Conservation (phyloP, 2,113 vertebrate species). For the Eurypyga helias region DNA sequence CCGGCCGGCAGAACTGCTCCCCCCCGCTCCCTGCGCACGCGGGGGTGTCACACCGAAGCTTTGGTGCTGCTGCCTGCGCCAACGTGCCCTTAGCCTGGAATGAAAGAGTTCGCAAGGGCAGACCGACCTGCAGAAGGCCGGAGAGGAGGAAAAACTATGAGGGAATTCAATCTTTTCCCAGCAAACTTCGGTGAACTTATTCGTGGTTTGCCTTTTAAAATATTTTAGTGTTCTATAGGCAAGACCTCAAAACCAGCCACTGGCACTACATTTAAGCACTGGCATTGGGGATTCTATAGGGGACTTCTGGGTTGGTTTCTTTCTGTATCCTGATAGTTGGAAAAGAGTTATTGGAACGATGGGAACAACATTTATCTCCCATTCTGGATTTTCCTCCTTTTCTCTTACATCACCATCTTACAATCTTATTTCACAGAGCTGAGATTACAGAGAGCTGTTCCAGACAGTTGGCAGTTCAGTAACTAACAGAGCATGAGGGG, state of each 20-base stretch:
- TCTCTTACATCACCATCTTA: background rate
- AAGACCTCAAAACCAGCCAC: background rate
- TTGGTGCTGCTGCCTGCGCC: too few species aligned
- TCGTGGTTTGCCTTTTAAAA: background rate
- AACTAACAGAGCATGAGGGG: background rate
- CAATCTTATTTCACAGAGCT: background rate
- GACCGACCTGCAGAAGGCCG: background rate
- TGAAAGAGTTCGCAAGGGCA: background rate
- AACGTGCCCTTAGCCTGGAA: background rate
- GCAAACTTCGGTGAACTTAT: background rate
- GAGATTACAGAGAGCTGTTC: background rate
- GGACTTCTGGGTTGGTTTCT: background rate
- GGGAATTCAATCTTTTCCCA: background rate
- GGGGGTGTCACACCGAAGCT: too few species aligned
- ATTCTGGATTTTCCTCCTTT: background rate
- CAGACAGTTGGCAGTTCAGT: background rate
- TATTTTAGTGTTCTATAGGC: background rate
- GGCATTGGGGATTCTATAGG: background rate
- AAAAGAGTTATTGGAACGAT: background rate
- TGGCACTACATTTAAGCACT: background rate
- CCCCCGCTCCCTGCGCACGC: too few species aligned
- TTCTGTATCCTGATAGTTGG: background rate
- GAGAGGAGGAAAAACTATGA: background rate
- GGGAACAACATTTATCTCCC: background rate
- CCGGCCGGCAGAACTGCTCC: background rate